These are phyloP conservation scores for Caenorhabditis sp. DNA, from an alignment of 2,888 invertebrate genomes.

Conservation along the genomic window DNA sequence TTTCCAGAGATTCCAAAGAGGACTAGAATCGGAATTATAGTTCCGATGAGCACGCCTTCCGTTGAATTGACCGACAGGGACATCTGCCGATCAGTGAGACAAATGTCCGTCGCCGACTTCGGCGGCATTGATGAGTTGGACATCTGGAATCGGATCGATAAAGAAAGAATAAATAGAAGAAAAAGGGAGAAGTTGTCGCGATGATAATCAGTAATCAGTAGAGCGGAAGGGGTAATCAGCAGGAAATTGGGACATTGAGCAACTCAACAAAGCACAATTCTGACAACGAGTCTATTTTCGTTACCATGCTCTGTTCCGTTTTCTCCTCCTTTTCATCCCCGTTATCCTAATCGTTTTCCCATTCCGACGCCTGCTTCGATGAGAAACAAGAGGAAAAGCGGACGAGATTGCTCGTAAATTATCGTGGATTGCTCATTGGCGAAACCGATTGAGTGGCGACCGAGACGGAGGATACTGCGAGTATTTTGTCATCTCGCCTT, in stretches of 20 bases:
- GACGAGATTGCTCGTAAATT: constrained; percentile 44
- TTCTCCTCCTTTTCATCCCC: background rate
- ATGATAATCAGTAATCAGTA: background rate
- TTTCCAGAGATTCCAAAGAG: constrained; percentile 79
- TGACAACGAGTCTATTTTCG: too few species aligned
- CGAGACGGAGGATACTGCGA: background rate
- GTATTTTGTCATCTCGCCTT: constrained; percentile 23
- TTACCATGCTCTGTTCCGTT: background rate
- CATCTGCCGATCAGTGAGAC: constrained; percentile 74
- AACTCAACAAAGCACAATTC: background rate
- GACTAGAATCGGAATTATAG: constrained; percentile 74
- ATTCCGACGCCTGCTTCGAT: background rate
- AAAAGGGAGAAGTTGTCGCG: background rate
- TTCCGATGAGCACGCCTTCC: constrained; percentile 75
- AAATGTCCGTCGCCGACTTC: constrained; percentile 63
- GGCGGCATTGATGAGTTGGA: constrained; percentile 50
- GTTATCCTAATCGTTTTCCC: constrained; percentile 45
- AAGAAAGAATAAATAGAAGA: background rate
- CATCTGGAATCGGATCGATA: constrained; percentile 34
- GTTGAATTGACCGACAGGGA: constrained; percentile 69
- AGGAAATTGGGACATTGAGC: background rate
- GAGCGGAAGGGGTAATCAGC: constrained; percentile 2
- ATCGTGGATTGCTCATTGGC: constrained; percentile 23
- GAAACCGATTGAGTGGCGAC: constrained; percentile 7
- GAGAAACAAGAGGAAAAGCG: background rate